Base-by-base conservation (phyloP, 2,797 vertebrate genomes). In the Sandelia bainsii region DNA sequence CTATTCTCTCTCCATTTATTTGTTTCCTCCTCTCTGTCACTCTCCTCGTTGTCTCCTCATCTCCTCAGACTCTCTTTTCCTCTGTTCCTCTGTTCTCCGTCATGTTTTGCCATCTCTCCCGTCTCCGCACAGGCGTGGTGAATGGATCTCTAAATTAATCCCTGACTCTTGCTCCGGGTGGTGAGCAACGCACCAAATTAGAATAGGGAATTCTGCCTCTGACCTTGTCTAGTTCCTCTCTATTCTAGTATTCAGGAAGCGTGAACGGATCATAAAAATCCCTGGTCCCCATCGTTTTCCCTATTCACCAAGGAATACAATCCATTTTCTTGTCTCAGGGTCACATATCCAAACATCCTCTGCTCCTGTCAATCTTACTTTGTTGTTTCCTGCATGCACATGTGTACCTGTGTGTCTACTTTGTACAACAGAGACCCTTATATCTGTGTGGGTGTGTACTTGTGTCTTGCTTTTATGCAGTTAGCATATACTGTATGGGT, bases 71-170 rank as follows among this genome's bases (percentile, higher is more conserved):
- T 76, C 60, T 49, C 25, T 65, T 57, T 62, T 63, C 40, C 27
- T 48, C 56, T 29, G 51, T 56, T 62, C 49, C 49, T 73, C 59
- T 67, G 7, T 84, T 71, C 50, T 71, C 71, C 32, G 27, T 76
- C 74, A 56, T 62, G 4, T 89, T 79, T 82, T 71, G 46, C 67
- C 5, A 11, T 56, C 65, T 57, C 66, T 75, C 56, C 62, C 32
- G 7, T 62, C 56, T 76, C 62, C 67, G 68, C 78, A 72, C 77
- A 78, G 62, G 69, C 78, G 37, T 86, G 81, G 84, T 84, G 86
- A 92, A 93, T 91, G 83, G 82, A 87, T 91, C 85, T 91, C 84
- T 85, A 89, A 92, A 90, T 91, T 81, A 93, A 91, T 91, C 86
- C 86, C 57, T 83, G 83, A 82, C 84, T 86, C 74, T 87, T 84